phyloP scores from a whole-genome alignment of 2,888 invertebrate genomes.

The Leptinotarsa tumamoca region DNA sequence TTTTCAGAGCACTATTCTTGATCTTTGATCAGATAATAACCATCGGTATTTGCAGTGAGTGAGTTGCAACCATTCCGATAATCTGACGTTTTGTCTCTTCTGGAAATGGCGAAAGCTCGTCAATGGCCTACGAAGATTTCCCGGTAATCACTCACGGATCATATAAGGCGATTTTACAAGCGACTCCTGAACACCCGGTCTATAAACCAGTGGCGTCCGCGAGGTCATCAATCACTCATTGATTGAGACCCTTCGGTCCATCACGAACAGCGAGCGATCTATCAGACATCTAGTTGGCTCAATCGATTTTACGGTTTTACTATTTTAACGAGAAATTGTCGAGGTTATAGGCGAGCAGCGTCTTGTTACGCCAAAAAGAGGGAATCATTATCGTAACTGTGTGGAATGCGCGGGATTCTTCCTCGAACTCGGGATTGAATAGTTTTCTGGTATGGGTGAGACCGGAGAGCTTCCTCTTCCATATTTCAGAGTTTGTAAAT shows the following conservation, averaged over 20 bases:
- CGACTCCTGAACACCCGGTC: conserved; percentile 39
- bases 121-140: conserved; percentile 36
- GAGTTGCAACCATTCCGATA: conserved; percentile 10
- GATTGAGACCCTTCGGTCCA: conserved; percentile 35
- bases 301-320: conserved; percentile 47
- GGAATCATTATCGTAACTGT: conserved; percentile 32
- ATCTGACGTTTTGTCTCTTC: not conserved
- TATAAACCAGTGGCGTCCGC: conserved; percentile 43
- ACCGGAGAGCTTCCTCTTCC: not conserved
- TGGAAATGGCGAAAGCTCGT: conserved; percentile 19
- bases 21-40: not conserved
- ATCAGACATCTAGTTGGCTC: conserved; percentile 32
- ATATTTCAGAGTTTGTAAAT: not conserved
- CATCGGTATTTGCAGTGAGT: not conserved
- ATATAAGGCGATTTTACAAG: conserved; percentile 41
- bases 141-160: conserved; percentile 42
- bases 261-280: conserved; percentile 26
- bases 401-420: conserved; percentile 26
- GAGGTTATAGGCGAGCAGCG: conserved; percentile 31
- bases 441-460: not conserved
- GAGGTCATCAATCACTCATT: conserved; percentile 30
- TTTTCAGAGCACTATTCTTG: not conserved
- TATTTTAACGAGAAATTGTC: conserved; percentile 45
- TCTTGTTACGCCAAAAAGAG: conserved; percentile 46
- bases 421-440: not conserved